A percentile compares a stretch with the other conserved stretches of the same genome.
Evolutionary conservation across 2,888 invertebrate species (phyloP).

Genomic region (Eristalis tenax): DNA sequence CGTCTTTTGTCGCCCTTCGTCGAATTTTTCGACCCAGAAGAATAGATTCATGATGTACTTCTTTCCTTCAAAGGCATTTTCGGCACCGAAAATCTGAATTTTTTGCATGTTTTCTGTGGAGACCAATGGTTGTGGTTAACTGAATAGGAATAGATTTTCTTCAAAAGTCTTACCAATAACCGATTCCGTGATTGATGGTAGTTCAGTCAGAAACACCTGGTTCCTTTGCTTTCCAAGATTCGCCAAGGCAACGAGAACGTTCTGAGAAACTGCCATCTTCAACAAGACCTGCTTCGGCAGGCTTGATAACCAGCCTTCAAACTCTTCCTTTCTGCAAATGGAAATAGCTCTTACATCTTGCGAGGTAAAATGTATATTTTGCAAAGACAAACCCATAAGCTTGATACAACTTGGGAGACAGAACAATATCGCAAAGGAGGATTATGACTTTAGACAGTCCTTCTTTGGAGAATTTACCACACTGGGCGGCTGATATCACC

Average conservation of each 20-base stretch:
- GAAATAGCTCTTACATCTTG: background rate
- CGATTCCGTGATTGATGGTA: slow-evolving; percentile 78
- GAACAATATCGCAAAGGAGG: slow-evolving; percentile 82
- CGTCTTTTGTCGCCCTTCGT: slow-evolving; percentile 1
- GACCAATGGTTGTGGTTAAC: background rate
- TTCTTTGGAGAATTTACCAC: slow-evolving; percentile 74
- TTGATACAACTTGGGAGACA: slow-evolving; percentile 79
- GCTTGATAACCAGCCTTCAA: slow-evolving; percentile 82
- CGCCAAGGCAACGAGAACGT: slow-evolving; percentile 83
- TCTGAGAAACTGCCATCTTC: slow-evolving; percentile 82
- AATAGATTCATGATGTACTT: slow-evolving; percentile 83
- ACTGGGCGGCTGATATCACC: slow-evolving; percentile 75
- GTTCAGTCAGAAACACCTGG: slow-evolving; percentile 81
- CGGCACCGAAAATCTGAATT: slow-evolving; percentile 79
- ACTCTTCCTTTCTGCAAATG: slow-evolving; percentile 78
- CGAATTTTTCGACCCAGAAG: slow-evolving; percentile 81
- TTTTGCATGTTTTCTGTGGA: slow-evolving; percentile 74
- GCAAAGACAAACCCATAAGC: slow-evolving; percentile 76
- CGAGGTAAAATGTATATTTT: background rate
- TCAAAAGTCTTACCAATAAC: slow-evolving; percentile 81
- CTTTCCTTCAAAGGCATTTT: slow-evolving; percentile 81
- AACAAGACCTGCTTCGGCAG: slow-evolving; percentile 84
- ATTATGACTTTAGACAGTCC: slow-evolving; percentile 80
- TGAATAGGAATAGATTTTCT: too few species aligned
- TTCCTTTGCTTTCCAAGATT: slow-evolving; percentile 84